Conservation (phyloP, 2,113 vertebrate genomes). For the Phasianus colchicus region DNA sequence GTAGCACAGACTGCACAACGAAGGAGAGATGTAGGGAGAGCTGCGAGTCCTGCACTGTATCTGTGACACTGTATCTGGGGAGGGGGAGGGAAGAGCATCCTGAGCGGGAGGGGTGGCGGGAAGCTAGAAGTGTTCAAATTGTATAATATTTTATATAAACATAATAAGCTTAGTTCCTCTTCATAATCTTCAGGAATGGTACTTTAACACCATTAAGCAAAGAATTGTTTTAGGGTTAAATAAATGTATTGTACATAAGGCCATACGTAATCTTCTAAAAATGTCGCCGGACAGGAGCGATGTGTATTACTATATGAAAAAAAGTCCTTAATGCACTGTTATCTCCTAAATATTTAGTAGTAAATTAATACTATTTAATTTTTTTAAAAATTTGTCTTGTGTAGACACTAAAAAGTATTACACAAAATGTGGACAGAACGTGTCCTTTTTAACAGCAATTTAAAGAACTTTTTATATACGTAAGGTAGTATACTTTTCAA, state of each 20-base stretch:
- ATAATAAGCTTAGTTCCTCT: constrained; percentile 79
- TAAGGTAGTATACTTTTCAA: constrained; percentile 79
- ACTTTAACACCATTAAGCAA: constrained; percentile 76
- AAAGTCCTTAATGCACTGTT: constrained; percentile 91
- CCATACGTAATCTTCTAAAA: constrained; percentile 84
- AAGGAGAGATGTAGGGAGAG: constrained; percentile 72
- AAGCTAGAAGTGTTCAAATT: constrained; percentile 71
- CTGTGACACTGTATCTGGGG: constrained; percentile 63
- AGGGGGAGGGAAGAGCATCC: constrained; percentile 33
- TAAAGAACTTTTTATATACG: constrained; percentile 84
- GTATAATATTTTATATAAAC: constrained; percentile 78
- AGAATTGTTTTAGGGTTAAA: constrained; percentile 76
- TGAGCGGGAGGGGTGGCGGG: constrained; percentile 12
- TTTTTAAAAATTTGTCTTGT: constrained; percentile 89
- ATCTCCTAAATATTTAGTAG: constrained; percentile 90
- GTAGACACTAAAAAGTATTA: constrained; percentile 92
- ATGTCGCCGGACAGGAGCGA: constrained; percentile 74
- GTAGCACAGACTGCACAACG: constrained; percentile 71
- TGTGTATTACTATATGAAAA: constrained; percentile 83
- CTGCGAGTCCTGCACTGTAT: constrained; percentile 67
- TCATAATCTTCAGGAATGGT: constrained; percentile 77
- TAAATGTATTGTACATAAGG: constrained; percentile 87
- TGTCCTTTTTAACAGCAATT: constrained; percentile 84
- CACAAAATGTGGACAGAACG: constrained; percentile 80
- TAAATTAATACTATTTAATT: constrained; percentile 94